Conservation (phyloP, 2,113 vertebrate genomes). For the Eulemur macaco region DNA sequence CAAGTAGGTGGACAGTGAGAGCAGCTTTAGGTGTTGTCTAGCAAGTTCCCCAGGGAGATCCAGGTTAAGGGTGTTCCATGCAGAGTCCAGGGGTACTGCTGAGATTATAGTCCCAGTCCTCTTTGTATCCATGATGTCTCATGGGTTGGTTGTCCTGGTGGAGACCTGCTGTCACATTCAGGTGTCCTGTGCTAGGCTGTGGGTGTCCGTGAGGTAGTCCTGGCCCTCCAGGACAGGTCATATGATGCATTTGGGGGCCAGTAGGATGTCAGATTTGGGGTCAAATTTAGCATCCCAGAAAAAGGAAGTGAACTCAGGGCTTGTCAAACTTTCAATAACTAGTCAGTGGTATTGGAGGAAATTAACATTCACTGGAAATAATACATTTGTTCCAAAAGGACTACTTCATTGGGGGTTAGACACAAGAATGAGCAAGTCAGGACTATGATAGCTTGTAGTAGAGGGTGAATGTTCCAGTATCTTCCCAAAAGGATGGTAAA, state of each 20-base stretch:
- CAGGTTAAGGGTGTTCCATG: not conserved
- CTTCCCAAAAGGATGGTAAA: not conserved
- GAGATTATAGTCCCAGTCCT: not conserved
- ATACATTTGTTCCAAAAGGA: not conserved
- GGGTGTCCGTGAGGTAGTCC: not conserved
- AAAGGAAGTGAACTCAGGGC: not conserved
- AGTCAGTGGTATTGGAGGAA: not conserved
- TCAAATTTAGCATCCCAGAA: not conserved
- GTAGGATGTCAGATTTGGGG: not conserved
- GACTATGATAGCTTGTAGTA: not conserved
- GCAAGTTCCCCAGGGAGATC: not conserved
- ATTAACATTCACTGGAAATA: not conserved
- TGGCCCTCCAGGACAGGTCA: not conserved
- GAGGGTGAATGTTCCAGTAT: not conserved
- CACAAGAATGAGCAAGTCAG: not conserved
- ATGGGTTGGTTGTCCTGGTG: not conserved
- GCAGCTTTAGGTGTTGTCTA: not conserved
- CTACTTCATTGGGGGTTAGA: not conserved
- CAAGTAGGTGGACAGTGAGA: not conserved
- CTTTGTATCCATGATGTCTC: not conserved
- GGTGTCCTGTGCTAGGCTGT: not conserved
- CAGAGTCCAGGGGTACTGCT: not conserved
- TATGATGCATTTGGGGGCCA: not conserved
- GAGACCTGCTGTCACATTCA: not conserved
- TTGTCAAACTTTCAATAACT: not conserved